A percentile compares a stretch with the other conserved stretches of the same genome.
Evolutionary conservation across 2,113 vertebrate species (phyloP).

Genomic region (Serilophus lunatus): DNA sequence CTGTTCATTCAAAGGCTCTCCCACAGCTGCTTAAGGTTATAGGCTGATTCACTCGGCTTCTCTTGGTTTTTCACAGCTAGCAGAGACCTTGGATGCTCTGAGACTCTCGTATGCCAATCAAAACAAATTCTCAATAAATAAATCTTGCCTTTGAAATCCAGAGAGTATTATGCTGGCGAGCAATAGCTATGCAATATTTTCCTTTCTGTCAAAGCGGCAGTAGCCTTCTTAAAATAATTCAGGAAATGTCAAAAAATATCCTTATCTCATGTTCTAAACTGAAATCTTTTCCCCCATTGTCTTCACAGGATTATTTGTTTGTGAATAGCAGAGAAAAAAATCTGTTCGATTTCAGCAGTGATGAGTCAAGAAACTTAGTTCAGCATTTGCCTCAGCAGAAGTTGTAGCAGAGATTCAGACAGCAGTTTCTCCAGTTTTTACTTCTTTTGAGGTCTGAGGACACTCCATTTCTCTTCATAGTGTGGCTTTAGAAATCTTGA

Average conservation of each 20-base stretch:
- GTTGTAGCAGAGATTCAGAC: neutral
- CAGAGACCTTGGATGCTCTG: conserved; percentile 26
- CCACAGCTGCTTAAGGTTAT: conserved; percentile 35
- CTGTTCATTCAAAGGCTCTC: conserved; percentile 1
- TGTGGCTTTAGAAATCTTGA: neutral
- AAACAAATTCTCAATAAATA: conserved; percentile 52
- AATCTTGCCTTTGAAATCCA: conserved; percentile 46
- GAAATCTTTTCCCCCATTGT: neutral
- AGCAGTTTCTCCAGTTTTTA: neutral
- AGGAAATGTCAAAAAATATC: neutral
- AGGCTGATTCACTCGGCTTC: conserved; percentile 50
- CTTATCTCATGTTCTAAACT: neutral
- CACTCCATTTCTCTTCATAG: neutral
- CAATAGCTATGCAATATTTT: conserved; percentile 21
- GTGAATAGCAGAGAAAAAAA: neutral
- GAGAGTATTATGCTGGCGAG: neutral
- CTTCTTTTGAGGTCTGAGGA: neutral
- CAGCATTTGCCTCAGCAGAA: neutral
- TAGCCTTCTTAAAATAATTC: neutral
- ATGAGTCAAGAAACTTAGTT: neutral
- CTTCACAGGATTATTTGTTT: neutral
- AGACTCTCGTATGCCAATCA: conserved; percentile 44
- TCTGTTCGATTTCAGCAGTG: neutral
- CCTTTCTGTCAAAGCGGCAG: neutral
- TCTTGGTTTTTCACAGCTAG: conserved; percentile 32